Percentiles rank a stretch among this genome's conserved stretches.
Evolutionary conservation across 2,888 invertebrate genomes (phyloP).

Genomic region (Dichetophora obliterata): DNA sequence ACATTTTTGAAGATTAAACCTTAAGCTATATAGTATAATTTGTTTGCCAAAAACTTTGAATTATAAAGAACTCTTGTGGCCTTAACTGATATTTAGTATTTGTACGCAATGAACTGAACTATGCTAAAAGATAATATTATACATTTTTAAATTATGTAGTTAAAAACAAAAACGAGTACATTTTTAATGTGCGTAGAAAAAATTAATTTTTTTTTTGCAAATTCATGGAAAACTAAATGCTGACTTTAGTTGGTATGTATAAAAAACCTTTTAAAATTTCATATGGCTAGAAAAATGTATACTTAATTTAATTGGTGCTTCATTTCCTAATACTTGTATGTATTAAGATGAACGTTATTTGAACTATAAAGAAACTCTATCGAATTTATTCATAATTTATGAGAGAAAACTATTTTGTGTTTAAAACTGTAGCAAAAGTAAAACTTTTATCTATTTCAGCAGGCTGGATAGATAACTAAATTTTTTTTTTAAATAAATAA

Average conservation of each 20-base stretch:
- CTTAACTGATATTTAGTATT: slow-evolving; percentile 5
- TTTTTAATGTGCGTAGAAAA: background rate
- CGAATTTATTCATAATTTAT: slow-evolving; percentile 1
- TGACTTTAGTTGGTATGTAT: slow-evolving; percentile 1
- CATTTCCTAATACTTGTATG: background rate
- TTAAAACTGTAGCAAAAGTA: slow-evolving; percentile 1
- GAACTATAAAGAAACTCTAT: slow-evolving; percentile 1
- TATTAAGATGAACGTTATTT: background rate
- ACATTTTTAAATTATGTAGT: background rate
- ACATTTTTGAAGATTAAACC: background rate
- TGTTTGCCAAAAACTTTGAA: slow-evolving; percentile 36
- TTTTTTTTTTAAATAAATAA: slow-evolving; percentile 26
- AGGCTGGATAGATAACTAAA: slow-evolving; percentile 60
- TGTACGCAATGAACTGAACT: slow-evolving; percentile 26
- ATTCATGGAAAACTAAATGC: too few relatives aligned
- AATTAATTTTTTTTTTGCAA: too few relatives aligned
- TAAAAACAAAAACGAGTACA: background rate
- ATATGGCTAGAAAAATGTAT: slow-evolving; percentile 1
- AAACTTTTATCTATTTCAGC: slow-evolving; percentile 57
- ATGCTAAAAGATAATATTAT: slow-evolving; percentile 14
- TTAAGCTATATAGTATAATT: slow-evolving; percentile 30
- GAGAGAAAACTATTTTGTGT: slow-evolving; percentile 2
- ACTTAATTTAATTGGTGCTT: slow-evolving; percentile 29
- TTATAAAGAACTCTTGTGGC: slow-evolving; percentile 10
- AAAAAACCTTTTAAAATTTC: background rate